These are phyloP conservation scores for Loris lydekkerianus DNA, from an alignment of 2,797 vertebrate species.

Conservation along the genomic window DNA sequence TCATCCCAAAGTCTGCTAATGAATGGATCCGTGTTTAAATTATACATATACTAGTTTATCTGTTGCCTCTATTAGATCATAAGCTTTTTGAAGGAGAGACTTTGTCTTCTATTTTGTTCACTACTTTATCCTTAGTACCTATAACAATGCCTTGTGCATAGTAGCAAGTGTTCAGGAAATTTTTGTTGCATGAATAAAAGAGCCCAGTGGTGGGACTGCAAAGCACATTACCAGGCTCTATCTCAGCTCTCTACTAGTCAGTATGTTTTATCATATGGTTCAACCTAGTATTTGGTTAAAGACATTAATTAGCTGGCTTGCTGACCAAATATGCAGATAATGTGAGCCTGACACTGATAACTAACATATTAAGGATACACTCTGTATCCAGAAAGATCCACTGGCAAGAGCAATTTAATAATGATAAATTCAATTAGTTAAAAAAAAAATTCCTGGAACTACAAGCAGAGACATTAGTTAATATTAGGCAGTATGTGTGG, in stretches of 20 bases:
- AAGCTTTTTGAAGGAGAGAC: background rate
- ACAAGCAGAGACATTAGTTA: background rate
- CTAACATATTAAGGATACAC: background rate
- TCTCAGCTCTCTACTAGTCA: background rate
- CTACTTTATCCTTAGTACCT: background rate
- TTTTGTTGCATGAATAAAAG: background rate
- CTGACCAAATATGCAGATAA: background rate
- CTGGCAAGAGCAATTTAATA: constrained; percentile 5
- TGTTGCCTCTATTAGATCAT: background rate
- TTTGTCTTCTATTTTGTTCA: constrained; percentile 2
- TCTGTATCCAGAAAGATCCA: constrained; percentile 17
- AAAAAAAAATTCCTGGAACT: background rate
- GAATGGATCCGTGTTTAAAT: background rate
- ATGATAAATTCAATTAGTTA: background rate
- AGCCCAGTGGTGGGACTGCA: background rate
- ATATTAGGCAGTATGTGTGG: background rate
- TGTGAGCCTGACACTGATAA: background rate
- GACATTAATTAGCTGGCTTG: background rate
- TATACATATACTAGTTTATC: constrained; percentile 1
- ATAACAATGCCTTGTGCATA: background rate
- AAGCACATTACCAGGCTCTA: background rate
- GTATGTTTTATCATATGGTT: background rate
- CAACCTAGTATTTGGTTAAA: constrained; percentile 12
- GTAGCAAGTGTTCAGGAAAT: background rate
- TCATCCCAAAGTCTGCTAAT: constrained; percentile 12